phyloP scores from a whole-genome alignment of 2,113 vertebrate species.

The Hippocampus abdominalis region DNA sequence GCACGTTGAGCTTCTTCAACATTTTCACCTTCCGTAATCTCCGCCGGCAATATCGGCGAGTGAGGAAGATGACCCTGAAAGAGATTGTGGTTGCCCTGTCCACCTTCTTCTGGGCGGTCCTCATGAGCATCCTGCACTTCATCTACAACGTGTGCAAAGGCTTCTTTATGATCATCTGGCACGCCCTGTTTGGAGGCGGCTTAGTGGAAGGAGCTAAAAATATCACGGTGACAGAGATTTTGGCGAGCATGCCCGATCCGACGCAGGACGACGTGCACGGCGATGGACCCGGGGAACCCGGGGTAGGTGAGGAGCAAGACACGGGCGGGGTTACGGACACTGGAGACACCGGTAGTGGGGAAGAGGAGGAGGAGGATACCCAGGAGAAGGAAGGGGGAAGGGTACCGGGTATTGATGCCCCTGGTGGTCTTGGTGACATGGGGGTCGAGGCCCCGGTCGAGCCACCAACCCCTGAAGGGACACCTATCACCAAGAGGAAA shows the following conservation, averaged over 20 bases:
- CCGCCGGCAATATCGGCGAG: slow-evolving; percentile 73
- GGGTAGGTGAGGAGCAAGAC: slow-evolving; percentile 74
- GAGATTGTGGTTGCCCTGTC: slow-evolving; percentile 75
- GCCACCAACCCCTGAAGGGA: slow-evolving; percentile 87
- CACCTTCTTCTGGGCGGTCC: slow-evolving; percentile 76
- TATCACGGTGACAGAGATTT: slow-evolving; percentile 82
- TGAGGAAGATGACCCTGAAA: slow-evolving; percentile 79
- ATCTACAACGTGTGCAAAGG: slow-evolving; percentile 78
- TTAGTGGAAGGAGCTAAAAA: slow-evolving; percentile 89
- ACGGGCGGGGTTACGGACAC: slow-evolving; percentile 69
- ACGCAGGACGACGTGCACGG: slow-evolving; percentile 88
- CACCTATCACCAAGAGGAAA: slow-evolving; percentile 85
- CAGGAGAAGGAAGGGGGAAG: slow-evolving; percentile 79
- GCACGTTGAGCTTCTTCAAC: slow-evolving; percentile 68
- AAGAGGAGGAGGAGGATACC: slow-evolving; percentile 74
- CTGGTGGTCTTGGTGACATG: slow-evolving; percentile 88
- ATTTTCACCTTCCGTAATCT: slow-evolving; percentile 83
- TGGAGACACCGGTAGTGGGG: slow-evolving; percentile 71
- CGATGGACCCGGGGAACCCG: slow-evolving; percentile 72
- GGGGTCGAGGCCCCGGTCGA: slow-evolving; percentile 80
- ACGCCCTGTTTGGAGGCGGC: slow-evolving; percentile 84
- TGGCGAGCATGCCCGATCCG: slow-evolving; percentile 92
- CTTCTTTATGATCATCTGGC: slow-evolving; percentile 81
- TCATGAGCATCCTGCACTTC: slow-evolving; percentile 72
- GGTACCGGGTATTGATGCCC: slow-evolving; percentile 73